phyloP scores from a whole-genome alignment of 2,888 invertebrate species.

The Melikaiella ostensackeni region DNA sequence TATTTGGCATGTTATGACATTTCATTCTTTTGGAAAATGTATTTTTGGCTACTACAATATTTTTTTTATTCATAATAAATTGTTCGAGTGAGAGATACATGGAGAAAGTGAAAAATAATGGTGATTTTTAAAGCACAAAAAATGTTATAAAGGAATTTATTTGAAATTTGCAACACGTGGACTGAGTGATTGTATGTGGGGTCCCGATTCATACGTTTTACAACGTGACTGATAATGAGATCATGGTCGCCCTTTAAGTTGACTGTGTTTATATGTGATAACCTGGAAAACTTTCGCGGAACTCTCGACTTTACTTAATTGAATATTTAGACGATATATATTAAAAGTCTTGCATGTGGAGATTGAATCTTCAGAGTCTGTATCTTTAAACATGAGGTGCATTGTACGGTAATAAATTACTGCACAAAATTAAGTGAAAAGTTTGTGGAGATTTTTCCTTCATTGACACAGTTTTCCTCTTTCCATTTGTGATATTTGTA shows the following conservation, averaged over 20 bases:
- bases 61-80: too few species aligned
- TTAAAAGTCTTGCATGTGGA: background rate
- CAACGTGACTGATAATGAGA: background rate
- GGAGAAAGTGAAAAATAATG: background rate
- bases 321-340: background rate
- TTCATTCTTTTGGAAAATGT: too few species aligned
- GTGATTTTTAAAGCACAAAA: background rate
- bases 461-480: too few species aligned
- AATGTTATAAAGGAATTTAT: background rate
- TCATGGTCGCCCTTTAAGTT: background rate
- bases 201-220: background rate
- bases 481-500: too few species aligned
- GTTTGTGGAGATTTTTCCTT: too few species aligned
- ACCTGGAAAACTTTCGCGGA: background rate
- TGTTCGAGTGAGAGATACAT: too few species aligned
- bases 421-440: too few species aligned
- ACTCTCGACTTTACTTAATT: background rate
- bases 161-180: background rate
- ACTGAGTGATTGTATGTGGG: background rate
- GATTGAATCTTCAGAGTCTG: background rate
- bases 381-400: too few species aligned
- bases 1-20: too few species aligned
- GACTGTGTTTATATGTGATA: background rate
- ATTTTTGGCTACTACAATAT: too few species aligned
- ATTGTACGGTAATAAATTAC: too few species aligned